These are phyloP conservation scores for Idaea dimidiata DNA, from an alignment of 2,888 invertebrate species.

Conservation along the genomic window DNA sequence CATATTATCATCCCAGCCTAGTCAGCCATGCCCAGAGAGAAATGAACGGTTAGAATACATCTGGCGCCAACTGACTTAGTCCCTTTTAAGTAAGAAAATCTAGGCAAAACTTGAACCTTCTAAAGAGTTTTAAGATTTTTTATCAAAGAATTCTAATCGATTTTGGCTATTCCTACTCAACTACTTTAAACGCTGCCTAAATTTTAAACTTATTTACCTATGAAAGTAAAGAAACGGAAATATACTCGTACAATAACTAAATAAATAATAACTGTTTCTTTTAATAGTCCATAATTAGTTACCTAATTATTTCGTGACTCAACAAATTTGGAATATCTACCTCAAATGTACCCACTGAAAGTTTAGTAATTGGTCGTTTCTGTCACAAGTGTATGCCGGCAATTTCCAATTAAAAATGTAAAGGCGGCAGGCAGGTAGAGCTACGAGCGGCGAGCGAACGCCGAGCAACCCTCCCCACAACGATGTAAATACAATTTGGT, in stretches of 20 bases:
- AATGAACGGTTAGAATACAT: too few species aligned
- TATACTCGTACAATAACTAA: not conserved
- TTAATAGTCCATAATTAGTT: not conserved
- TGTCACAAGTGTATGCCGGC: not conserved
- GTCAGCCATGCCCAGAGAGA: too few species aligned
- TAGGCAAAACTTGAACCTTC: not conserved
- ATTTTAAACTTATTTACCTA: too few species aligned
- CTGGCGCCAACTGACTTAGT: too few species aligned
- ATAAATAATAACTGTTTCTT: not conserved
- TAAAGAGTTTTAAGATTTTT: not conserved
- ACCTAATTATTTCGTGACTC: conserved; percentile 12
- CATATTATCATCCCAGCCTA: too few species aligned
- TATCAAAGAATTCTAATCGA: not conserved
- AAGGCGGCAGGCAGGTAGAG: not conserved
- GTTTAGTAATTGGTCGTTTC: conserved; percentile 1
- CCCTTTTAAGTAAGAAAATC: not conserved
- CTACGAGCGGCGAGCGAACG: too few species aligned
- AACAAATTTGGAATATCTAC: conserved; percentile 26
- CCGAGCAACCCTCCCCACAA: conserved; percentile 16
- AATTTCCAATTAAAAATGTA: conserved; percentile 1
- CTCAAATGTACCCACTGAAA: not conserved
- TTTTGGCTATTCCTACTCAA: too few species aligned
- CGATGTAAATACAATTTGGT: not conserved
- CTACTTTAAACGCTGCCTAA: too few species aligned
- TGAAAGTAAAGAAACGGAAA: not conserved